Conservation (phyloP, 2,797 vertebrate species). For the Pelodytes ibericus region DNA sequence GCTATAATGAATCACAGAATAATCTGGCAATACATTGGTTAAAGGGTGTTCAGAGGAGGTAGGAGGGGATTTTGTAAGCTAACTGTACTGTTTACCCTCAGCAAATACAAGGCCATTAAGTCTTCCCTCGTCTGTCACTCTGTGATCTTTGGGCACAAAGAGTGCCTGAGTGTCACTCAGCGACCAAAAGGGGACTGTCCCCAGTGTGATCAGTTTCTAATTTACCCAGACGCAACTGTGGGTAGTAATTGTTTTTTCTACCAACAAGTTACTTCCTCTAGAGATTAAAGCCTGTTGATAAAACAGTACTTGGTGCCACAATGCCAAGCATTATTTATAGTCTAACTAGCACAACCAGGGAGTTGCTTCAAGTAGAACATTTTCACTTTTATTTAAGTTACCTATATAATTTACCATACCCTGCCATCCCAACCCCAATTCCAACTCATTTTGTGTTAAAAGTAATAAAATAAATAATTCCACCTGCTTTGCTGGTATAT, state of each 20-base stretch:
- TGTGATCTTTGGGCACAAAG: conserved; percentile 42
- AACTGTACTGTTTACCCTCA: conserved; percentile 46
- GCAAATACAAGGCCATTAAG: conserved; percentile 50
- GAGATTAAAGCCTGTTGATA: not conserved
- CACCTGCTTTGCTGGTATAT: too few species aligned
- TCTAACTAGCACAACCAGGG: not conserved
- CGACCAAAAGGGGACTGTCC: conserved; percentile 36
- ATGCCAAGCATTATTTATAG: not conserved
- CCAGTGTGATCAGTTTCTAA: conserved; percentile 24
- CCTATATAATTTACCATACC: too few species aligned
- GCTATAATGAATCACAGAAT: not conserved
- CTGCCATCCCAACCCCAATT: too few species aligned
- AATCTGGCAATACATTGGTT: conserved; percentile 26
- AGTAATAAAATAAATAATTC: too few species aligned
- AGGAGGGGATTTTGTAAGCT: conserved; percentile 44
- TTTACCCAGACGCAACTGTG: conserved; percentile 20
- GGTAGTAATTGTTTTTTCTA: conserved; percentile 28
- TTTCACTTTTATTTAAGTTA: too few species aligned
- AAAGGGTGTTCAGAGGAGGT: conserved; percentile 38
- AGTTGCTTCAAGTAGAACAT: not conserved
- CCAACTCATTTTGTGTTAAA: too few species aligned
- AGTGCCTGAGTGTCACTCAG: conserved; percentile 51
- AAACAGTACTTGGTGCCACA: not conserved
- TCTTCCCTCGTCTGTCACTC: conserved; percentile 51
- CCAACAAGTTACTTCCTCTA: conserved; percentile 14